These are phyloP conservation scores for Phenganax marumi DNA, from an alignment of 92 coral and sea anemone genomes.

Conservation along the genomic window DNA sequence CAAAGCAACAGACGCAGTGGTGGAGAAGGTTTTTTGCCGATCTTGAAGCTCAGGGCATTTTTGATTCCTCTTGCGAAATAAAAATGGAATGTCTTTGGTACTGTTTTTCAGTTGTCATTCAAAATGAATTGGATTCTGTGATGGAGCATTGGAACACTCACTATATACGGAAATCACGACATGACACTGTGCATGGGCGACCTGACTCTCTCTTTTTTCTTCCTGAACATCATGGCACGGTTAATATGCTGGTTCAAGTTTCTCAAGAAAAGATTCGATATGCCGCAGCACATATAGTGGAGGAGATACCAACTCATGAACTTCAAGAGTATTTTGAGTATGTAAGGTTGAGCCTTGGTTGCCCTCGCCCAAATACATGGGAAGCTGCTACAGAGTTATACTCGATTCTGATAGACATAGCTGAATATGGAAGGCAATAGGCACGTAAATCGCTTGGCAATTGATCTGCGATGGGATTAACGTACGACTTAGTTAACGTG, in stretches of 20 bases:
- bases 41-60: constrained; percentile 57
- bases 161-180: constrained; percentile 55
- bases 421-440: neutral
- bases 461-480: too few relatives aligned
- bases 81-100: constrained; percentile 62
- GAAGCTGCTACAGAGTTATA: constrained; percentile 18
- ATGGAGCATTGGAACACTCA: constrained; percentile 71
- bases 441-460: too few relatives aligned
- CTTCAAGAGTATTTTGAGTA: constrained; percentile 62
- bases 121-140: constrained; percentile 51
- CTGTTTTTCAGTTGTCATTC: constrained; percentile 58
- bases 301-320: constrained; percentile 25
- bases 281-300: constrained; percentile 50
- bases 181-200: constrained; percentile 63
- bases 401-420: neutral
- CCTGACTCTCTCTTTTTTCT: constrained; percentile 66
- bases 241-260: constrained; percentile 43
- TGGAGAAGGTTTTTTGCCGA: constrained; percentile 59
- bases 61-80: constrained; percentile 55
- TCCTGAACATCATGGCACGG: constrained; percentile 62
- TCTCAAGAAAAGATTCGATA: constrained; percentile 44
- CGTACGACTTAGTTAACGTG: too few relatives aligned
- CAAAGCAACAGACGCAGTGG: constrained; percentile 51
- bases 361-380: constrained; percentile 5
- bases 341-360: constrained; percentile 36